Evolutionary conservation across 2,113 vertebrate species (phyloP), one percentile per base, ranked within the genome.

Genomic region (Irena cyanogastra): DNA sequence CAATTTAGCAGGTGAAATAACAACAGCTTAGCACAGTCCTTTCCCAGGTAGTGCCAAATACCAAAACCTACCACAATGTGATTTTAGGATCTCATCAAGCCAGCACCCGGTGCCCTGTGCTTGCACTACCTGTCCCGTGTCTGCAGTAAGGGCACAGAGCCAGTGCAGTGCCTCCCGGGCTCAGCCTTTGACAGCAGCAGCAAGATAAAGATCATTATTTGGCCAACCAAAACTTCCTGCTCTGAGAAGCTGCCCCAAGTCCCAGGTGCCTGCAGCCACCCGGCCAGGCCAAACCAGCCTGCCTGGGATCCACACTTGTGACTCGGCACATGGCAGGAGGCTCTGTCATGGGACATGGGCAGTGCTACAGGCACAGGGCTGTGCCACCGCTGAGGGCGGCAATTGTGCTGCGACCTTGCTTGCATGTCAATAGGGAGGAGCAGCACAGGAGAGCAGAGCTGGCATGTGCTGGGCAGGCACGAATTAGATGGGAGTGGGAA

Each of bases 301-400:
- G 2, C 52, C 33, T 20, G 45, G 35, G 30, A 85, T 27, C 13
- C 1, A 0, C 4, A 2, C 20, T 24, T 65, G 14, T 11, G 63
- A 6, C 37, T n/a, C 0, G 0, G 37, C 22, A 52, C 45, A 8
- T 0, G 5, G 53, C 39, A 83, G n/a, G 16, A 18, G 60, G 63
- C 26, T 3, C 24, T 2, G 9, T 3, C 28, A 4, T 1, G 26
- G 54, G 27, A 50, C 5, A 7, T 0, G 30, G 49, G 41, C 26
- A 27, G 45, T 4, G 30, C 65, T 50, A 13, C 7, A 42, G 33
- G 45, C 35, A 33, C 2, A 7, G 50, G 31, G 50, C 60, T 75
- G 66, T 4, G 28, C 6, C 23, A 23, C 31, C 2, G 3, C 16
- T 1, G 21, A 54, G 35, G 2, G 35, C 2, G 2, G 54, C 33